Base-by-base conservation (phyloP, 2,797 vertebrate genomes). In the Ambastaia sidthimunki region DNA sequence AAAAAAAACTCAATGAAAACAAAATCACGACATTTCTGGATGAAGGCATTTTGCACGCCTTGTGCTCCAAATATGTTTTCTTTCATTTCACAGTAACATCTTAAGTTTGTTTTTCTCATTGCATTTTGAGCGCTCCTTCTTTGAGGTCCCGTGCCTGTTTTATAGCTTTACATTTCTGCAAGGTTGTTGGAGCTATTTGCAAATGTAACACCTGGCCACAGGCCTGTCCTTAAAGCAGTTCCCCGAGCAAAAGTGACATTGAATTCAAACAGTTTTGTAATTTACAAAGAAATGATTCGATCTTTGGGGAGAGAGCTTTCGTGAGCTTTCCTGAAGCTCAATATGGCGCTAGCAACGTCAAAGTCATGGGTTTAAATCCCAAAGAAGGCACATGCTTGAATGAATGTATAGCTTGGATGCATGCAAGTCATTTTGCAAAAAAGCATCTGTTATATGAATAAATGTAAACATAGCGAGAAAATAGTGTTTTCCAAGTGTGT, bases 1-100 rank as follows among this genome's bases (percentile, higher is more conserved):
- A 78, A 65, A 57, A 65, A 66, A 74, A 77, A 71, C 67, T 74
- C 69, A 67, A 76, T 66, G 37, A 63, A 62, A 77, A 77, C 19
- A 71, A 82, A 81, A 81, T 76, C 54, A 73, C 72, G 5, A 67
- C 75, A 78, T 78, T 65, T 70, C 19, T 25, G 52, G 66, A 23
- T 78, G 74, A 84, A 59, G 65, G 71, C 11, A 25, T 65, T 67
- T 25, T 52, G 44, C 79, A 60, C 41, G 78, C 67, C 63, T 74
- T n/a, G 25, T 72, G 72, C 72, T 63, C 50, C 65, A 74, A 82
- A 78, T 72, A 80, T 59, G 55, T 57, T 78, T 13, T 37, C 54
- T 81, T 76, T 75, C 75, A 68, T 71, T 80, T 80, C 57, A 74
- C 65, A 59, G 23, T 60, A 73, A 52, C 44, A 21, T 73, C 72